Evolutionary conservation across 2,797 vertebrate species (phyloP), one percentile per base, ranked within the genome.

Genomic region (Hipposideros larvatus): DNA sequence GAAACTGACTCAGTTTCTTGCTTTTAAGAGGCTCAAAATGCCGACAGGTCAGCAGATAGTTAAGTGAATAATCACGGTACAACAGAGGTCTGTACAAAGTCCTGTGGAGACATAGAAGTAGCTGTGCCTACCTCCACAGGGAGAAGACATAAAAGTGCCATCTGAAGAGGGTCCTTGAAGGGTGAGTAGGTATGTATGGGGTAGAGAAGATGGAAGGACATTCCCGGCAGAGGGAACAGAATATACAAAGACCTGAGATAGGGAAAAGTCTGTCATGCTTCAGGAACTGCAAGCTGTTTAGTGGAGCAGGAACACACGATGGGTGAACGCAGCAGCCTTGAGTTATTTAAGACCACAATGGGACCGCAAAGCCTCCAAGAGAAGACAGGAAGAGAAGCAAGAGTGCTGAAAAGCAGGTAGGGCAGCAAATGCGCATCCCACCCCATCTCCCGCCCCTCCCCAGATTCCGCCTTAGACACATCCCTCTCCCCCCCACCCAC

Each of bases 191-290:
- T 80, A 79, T 43, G 65, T 11, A 41, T 26, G 34, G 14, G 57
- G n/a, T 28, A 87, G 22, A 95, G 31, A 92, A 87, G 37, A 70
- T 16, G 19, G 21, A 85, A 88, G 46, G 16, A 34, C 31, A 84
- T 68, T 91, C n/a, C 11, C 65, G 71, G 74, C 63, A 90, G 28
- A 89, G 46, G 37, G 37, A 73, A 90, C 7, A 93, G 43, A 90
- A 88, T 41, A 77, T 59, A 92, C 59, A 87, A 55, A 84, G 68
- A 95, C 31, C n/a, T 46, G 19, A 93, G 53, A 87, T 37, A 96
- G 37, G 37, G 88, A 65, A 94, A 21, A 28, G 18, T 4, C 43
- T 77, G 11, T 55, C 59, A 51, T 24, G 46, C 57, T 88, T 61
- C 68, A 88, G 61, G 77, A 70, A 88, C 59, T 82, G 61, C 41